Percentiles rank a stretch among this genome's conserved stretches.
Conservation (phyloP, 2,888 invertebrate species). For the Oscheius onirici region DNA sequence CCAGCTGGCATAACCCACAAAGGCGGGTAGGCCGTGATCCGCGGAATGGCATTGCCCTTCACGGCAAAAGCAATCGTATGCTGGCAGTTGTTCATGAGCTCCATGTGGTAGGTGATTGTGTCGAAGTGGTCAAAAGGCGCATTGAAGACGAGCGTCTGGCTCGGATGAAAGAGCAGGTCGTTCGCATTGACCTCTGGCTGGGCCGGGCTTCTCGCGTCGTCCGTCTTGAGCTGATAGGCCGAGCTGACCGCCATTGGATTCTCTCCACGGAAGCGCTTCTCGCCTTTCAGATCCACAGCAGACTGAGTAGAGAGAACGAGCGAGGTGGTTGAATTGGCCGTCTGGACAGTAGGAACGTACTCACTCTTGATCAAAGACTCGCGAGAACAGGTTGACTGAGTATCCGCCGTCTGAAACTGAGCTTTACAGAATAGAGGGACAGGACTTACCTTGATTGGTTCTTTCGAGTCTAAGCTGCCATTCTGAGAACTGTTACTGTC, state of each 20-base stretch:
- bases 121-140: constrained; percentile 24
- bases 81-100: neutral
- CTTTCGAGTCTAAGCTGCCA: too few relatives aligned
- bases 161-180: constrained; percentile 5
- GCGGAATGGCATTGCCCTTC: constrained; percentile 42
- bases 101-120: constrained; percentile 15
- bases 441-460: too few relatives aligned
- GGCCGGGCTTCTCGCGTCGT: neutral
- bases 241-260: constrained; percentile 14
- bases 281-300: neutral
- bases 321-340: neutral
- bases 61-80: constrained; percentile 25
- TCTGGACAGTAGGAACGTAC: too few relatives aligned
- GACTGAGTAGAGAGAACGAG: neutral
- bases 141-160: constrained; percentile 18
- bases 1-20: constrained; percentile 38
- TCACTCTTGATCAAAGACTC: too few relatives aligned
- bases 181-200: neutral
- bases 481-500: too few relatives aligned
- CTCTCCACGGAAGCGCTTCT: neutral
- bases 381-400: too few relatives aligned
- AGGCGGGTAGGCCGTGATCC: constrained; percentile 40
- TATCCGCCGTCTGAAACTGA: too few relatives aligned
- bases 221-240: neutral
- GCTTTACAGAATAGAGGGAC: too few relatives aligned